Evolutionary conservation across 2,113 vertebrate species (phyloP), one percentile per base, ranked within the genome.

Genomic region (Platichthys flesus): DNA sequence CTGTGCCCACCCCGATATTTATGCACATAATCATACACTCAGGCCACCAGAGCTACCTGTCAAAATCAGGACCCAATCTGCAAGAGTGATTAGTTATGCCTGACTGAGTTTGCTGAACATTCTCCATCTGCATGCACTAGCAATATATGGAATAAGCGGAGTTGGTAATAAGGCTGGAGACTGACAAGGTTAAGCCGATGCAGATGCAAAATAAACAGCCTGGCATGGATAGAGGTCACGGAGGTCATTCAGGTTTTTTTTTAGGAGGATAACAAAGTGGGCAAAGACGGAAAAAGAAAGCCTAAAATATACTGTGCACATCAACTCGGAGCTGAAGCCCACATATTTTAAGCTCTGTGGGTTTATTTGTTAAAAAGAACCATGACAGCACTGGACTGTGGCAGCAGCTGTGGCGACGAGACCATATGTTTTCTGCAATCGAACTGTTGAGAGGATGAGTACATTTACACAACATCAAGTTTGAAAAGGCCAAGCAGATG

Each of bases 31-130:
- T 93, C 88, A 88, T 71, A 77, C 79, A 82, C 81, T 81, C 68
- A 68, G 73, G 89, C 79, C 91, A 91, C 88, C 80, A 79, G 74
- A 84, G 86, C 82, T 86, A 88, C 89, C 86, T 88, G 89, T 93
- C 92, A 90, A 78, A 86, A 85, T 82, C 89, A 60, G 76, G 84
- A 90, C 83, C 82, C 89, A 87, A 91, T 92, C 91, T 86, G 89
- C 86, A 83, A 84, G 89, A 93, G 91, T 89, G 89, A 92, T 94
- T 93, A 94, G 94, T 92, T 94, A 93, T 94, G 94, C 93, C 86
- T 93, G 93, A 88, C 76, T 93, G 94, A 86, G 79, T 92, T 91
- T 89, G 79, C 86, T 76, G 71, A 93, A 91, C 91, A 92, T 85
- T 86, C 88, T 74, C 91, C 93, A 95, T 94, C 93, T 95, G 93